phyloP scores from a whole-genome alignment of 2,888 invertebrate genomes.

The Odontomyia ornata region DNA sequence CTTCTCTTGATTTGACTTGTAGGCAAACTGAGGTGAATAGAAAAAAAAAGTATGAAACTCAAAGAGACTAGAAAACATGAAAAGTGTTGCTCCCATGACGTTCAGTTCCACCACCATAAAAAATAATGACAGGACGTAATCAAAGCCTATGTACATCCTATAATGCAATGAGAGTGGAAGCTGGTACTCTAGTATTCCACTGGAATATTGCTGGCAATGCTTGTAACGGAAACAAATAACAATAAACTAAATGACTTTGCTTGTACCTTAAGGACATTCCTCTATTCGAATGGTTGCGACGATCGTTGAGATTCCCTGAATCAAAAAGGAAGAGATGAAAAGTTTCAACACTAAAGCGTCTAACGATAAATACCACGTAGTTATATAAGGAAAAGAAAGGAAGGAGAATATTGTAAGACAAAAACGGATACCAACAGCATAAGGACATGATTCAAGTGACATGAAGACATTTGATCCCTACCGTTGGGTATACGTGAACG shows the following conservation, averaged over 20 bases:
- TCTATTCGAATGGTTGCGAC: neutral
- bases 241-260: conserved; percentile 30
- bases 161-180: neutral
- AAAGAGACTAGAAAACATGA: neutral
- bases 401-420: neutral
- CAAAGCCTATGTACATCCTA: neutral
- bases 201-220: neutral
- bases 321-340: too few species aligned
- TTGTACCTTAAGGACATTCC: conserved; percentile 32
- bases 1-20: neutral
- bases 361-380: too few species aligned
- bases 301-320: neutral
- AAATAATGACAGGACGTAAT: conserved; percentile 5
- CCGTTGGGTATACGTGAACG: neutral
- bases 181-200: neutral
- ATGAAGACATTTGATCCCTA: conserved; percentile 4
- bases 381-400: neutral
- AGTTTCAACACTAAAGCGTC: too few species aligned
- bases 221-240: conserved; percentile 33
- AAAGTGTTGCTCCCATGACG: neutral
- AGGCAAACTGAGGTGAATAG: neutral
- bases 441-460: conserved; percentile 14
- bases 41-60: neutral
- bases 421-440: neutral
- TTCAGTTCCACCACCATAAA: neutral